Conservation (phyloP, 2,888 invertebrate species). For the Hofmannophila pseudospretella region DNA sequence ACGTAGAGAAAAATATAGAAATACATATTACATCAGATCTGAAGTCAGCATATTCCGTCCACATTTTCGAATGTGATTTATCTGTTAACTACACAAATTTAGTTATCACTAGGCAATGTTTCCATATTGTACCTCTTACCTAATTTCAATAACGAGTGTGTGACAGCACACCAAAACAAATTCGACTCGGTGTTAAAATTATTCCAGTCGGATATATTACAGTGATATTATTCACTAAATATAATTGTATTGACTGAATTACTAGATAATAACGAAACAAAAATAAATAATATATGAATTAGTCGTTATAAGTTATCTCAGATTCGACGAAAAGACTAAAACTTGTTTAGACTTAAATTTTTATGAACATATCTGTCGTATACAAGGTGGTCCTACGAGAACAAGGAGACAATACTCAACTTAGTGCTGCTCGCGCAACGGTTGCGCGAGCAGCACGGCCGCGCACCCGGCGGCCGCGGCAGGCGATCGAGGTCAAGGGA, state of each 20-base stretch:
- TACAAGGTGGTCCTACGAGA: slow-evolving; percentile 58
- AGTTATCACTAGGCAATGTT: slow-evolving; percentile 30
- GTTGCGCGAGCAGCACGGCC: slow-evolving; percentile 11
- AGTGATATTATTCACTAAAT: slow-evolving; percentile 63
- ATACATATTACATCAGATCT: slow-evolving; percentile 2
- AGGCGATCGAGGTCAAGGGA: too few relatives aligned
- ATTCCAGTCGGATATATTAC: slow-evolving; percentile 54
- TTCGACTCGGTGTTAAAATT: slow-evolving; percentile 41
- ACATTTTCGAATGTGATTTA: slow-evolving; percentile 63
- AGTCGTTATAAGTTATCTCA: slow-evolving; percentile 69
- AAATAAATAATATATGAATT: slow-evolving; percentile 61
- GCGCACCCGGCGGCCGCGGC: slow-evolving; percentile 9
- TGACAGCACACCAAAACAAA: slow-evolving; percentile 15
- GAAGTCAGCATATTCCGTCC: slow-evolving; percentile 65
- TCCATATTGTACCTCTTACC: slow-evolving; percentile 44
- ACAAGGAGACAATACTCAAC: slow-evolving; percentile 73
- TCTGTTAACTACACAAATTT: slow-evolving; percentile 23
- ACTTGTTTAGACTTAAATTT: slow-evolving; percentile 70
- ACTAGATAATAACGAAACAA: slow-evolving; percentile 60
- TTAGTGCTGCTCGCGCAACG: slow-evolving; percentile 34
- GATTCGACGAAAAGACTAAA: slow-evolving; percentile 76
- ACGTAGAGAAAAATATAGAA: slow-evolving; percentile 2
- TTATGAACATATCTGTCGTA: slow-evolving; percentile 75
- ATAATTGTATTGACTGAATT: slow-evolving; percentile 70
- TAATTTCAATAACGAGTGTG: slow-evolving; percentile 21